Evolutionary conservation across 2,888 invertebrate species (phyloP), one percentile per base, ranked within the genome.

Genomic region (Hecatera dysodea): DNA sequence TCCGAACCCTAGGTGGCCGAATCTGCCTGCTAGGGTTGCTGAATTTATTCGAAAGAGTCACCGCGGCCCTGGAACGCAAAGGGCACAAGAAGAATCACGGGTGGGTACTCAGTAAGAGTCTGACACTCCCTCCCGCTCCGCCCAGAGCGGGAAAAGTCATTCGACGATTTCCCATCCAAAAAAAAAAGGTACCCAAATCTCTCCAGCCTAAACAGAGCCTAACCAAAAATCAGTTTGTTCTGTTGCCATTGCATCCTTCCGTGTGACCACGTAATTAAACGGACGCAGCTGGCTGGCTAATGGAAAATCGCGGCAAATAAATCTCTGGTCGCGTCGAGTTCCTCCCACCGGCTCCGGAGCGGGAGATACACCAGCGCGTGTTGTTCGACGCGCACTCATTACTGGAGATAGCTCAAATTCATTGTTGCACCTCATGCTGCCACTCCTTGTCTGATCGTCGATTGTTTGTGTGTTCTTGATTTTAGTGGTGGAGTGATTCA

Each of bases 191-290:
- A n/a, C 22, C n/a, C 9, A 9, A 33, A 22, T 19, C 1, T 4
- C 55, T 19, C 48, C 72, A 72, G 29, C 62, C 62, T 83, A 57
- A 67, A 63, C 67, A 55, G 50, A 59, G 59, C 84, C 82, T 78
- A 77, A 78, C 77, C 66, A 78, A 80, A 80, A 85, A 80, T 82
- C 78, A 86, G 87, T 84, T 87, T 82, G 88, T 89, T 88, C 81
- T 84, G 86, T 86, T 87, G 73, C 72, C 68, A 87, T 87, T 86
- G 88, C 90, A 89, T 88, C 91, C 91, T 93, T 94, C 91, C 94
- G 94, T 94, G 94, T 94, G 93, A 93, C 90, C 91, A 88, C 89
- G 93, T 94, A 94, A 94, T 94, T 94, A 94, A 94, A 94, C 91
- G 88, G 90, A 88, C 81, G 85, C 86, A 82, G 87, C 88, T 82